Conservation (phyloP, 2,888 invertebrate genomes). For the Clusia tigrina region DNA sequence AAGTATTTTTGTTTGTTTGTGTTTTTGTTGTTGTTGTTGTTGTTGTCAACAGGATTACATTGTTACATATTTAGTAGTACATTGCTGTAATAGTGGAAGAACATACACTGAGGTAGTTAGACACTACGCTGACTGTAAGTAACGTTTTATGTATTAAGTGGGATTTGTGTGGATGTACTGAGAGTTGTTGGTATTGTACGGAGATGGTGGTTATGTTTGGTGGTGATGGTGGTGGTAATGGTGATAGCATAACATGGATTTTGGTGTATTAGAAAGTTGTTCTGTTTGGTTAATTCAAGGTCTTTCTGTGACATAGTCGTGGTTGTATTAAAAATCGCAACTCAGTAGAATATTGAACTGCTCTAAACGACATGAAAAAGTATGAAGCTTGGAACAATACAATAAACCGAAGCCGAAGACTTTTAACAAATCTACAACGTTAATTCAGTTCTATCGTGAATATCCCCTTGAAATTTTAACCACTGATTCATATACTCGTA, state of each 20-base stretch:
- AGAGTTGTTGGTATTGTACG: not conserved
- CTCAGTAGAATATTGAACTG: no score
- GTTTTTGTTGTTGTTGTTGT: conserved; percentile 28
- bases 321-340: no score
- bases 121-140: conserved; percentile 5
- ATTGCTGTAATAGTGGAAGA: not conserved
- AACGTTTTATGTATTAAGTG: not conserved
- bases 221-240: not conserved
- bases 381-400: no score
- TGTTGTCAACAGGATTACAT: conserved; percentile 29
- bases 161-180: not conserved
- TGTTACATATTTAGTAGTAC: not conserved
- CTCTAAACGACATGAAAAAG: no score
- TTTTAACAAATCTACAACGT: no score
- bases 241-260: no score
- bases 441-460: no score
- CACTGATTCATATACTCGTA: no score
- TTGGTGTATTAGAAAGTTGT: not conserved
- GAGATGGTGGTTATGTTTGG: not conserved
- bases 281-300: not conserved
- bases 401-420: no score
- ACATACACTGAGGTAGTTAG: not conserved
- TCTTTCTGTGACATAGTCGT: no score
- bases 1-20: conserved; percentile 26
- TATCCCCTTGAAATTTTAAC: no score